phyloP scores from a whole-genome alignment of 2,113 vertebrate species.

The Neomonachus schauinslandi region DNA sequence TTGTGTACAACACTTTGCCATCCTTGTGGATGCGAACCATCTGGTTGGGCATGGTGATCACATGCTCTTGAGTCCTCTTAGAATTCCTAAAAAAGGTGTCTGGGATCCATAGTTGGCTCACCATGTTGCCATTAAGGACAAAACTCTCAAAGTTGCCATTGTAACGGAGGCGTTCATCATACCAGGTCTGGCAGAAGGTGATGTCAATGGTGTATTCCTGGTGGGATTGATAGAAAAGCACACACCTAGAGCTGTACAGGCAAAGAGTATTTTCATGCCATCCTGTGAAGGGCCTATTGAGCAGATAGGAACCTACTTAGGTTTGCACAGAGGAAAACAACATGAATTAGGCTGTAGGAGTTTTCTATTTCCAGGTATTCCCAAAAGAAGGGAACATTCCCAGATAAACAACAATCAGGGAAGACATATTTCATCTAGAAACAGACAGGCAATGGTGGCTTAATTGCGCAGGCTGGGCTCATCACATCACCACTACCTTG shows the following conservation, averaged over 20 bases:
- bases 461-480: constrained; percentile 33
- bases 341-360: background rate
- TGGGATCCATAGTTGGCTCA: constrained; percentile 89
- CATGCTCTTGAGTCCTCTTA: constrained; percentile 85
- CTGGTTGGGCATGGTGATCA: constrained; percentile 87
- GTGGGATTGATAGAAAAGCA: constrained; percentile 52
- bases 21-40: constrained; percentile 89
- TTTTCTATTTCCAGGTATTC: constrained; percentile 11
- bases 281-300: background rate
- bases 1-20: constrained; percentile 88
- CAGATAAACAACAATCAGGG: background rate
- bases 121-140: constrained; percentile 87
- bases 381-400: constrained; percentile 53
- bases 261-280: background rate
- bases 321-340: constrained; percentile 1
- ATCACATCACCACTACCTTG: background rate
- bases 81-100: constrained; percentile 89
- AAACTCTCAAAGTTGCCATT: constrained; percentile 87
- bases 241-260: background rate
- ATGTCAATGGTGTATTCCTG: constrained; percentile 91
- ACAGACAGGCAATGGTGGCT: constrained; percentile 26
- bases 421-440: constrained; percentile 13
- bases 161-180: constrained; percentile 88
- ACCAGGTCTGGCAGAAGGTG: constrained; percentile 89
- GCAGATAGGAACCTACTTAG: background rate